phyloP scores from a whole-genome alignment of 2,888 invertebrate species.

The Metallyticus violacea region DNA sequence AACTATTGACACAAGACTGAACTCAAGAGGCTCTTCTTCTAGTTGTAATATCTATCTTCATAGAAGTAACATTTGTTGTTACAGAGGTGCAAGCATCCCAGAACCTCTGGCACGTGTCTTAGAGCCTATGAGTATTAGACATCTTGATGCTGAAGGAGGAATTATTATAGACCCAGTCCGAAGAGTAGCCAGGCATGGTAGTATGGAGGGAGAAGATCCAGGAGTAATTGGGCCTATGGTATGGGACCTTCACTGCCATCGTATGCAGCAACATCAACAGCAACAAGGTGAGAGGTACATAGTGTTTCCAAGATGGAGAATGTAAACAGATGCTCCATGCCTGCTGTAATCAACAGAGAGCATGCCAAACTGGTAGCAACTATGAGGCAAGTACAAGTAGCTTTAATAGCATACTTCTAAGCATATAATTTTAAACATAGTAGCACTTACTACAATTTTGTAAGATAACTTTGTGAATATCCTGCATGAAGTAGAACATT shows the following conservation, averaged over 20 bases:
- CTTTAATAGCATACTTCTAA: too few species aligned
- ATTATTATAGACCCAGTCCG: not conserved
- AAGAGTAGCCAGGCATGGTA: conserved; percentile 58
- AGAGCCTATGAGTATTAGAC: conserved; percentile 73
- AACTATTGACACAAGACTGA: too few species aligned
- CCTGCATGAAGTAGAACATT: too few species aligned
- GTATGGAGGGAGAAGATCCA: conserved; percentile 68
- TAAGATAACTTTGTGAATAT: too few species aligned
- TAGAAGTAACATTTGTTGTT: conserved; percentile 15
- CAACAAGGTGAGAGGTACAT: not conserved
- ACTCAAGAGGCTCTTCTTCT: too few species aligned
- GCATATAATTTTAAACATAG: too few species aligned
- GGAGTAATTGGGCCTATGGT: conserved; percentile 81
- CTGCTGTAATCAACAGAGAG: not conserved
- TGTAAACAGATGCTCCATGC: not conserved
- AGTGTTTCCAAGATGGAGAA: not conserved
- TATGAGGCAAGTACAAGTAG: too few species aligned
- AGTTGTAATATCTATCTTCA: too few species aligned
- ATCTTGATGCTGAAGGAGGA: conserved; percentile 55
- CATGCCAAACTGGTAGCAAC: not conserved
- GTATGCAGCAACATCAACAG: conserved; percentile 40
- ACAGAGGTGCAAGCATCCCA: conserved; percentile 63
- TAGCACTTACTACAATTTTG: too few species aligned
- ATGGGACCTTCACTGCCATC: conserved; percentile 76
- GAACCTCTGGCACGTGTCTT: conserved; percentile 76